These are phyloP conservation scores for Cydia splendana DNA, from an alignment of 1,140 invertebrate genomes.

Conservation along the genomic window DNA sequence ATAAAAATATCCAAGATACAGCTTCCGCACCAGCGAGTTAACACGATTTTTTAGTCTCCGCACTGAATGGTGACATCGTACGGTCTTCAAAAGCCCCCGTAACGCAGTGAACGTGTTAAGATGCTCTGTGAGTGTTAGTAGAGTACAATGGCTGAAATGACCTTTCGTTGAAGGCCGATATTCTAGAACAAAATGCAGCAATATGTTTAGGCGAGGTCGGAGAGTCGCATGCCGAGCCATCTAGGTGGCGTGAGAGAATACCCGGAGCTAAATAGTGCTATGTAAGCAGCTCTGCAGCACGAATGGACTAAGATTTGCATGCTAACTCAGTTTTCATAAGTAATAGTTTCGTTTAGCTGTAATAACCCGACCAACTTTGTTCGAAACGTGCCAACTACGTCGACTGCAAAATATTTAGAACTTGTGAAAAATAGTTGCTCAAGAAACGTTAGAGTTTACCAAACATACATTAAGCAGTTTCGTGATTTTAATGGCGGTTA, in stretches of 20 bases:
- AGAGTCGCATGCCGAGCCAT: conserved; percentile 14
- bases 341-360: conserved; percentile 64
- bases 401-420: conserved; percentile 62
- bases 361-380: conserved; percentile 56
- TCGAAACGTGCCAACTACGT: conserved; percentile 58
- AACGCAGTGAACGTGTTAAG: no score
- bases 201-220: conserved; percentile 23
- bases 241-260: conserved; percentile 32
- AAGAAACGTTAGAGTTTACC: conserved; percentile 47
- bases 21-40: no score
- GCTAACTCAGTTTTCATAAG: conserved; percentile 70
- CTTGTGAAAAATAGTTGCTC: conserved; percentile 58
- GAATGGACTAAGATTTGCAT: conserved; percentile 68
- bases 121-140: neutral
- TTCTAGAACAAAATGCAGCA: conserved; percentile 20
- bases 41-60: no score
- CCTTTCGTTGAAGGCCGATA: neutral
- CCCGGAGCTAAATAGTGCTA: conserved; percentile 42
- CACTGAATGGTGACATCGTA: no score
- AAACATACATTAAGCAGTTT: conserved; percentile 34
- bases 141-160: neutral
- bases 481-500: neutral
- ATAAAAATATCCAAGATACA: no score
- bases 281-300: conserved; percentile 42
- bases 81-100: no score